Conservation (phyloP, 2,113 vertebrate genomes). For the Muscicapa adusta region DNA sequence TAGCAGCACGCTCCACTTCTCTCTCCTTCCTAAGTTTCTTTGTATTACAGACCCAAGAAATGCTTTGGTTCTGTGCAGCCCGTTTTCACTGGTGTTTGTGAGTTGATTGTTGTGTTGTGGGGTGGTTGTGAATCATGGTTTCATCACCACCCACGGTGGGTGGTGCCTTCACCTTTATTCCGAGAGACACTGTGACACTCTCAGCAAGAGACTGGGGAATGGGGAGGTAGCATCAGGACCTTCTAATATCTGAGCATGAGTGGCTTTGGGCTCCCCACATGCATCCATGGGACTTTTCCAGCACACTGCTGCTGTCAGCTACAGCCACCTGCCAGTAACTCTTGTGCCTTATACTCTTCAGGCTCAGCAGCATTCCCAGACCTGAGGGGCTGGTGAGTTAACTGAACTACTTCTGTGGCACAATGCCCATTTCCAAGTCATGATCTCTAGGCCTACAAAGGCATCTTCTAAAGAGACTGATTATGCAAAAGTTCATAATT, state of each 20-base stretch:
- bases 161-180: neutral
- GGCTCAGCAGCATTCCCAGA: neutral
- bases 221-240: neutral
- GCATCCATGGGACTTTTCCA: neutral
- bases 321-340: neutral
- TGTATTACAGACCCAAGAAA: neutral
- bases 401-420: neutral
- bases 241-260: neutral
- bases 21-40: neutral
- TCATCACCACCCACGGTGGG: fast-evolving
- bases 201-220: neutral
- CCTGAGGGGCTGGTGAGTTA: neutral
- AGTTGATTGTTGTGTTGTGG: neutral
- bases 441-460: neutral
- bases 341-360: neutral
- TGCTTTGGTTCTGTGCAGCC: neutral
- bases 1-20: neutral
- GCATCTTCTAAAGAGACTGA: neutral
- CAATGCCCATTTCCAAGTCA: neutral
- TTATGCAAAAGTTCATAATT: neutral
- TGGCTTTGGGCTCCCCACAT: neutral
- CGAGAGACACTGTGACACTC: neutral
- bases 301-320: neutral
- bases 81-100: neutral
- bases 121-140: neutral